These are phyloP conservation scores for Euphydryas editha DNA, from an alignment of 2,888 invertebrate species.

Conservation along the genomic window DNA sequence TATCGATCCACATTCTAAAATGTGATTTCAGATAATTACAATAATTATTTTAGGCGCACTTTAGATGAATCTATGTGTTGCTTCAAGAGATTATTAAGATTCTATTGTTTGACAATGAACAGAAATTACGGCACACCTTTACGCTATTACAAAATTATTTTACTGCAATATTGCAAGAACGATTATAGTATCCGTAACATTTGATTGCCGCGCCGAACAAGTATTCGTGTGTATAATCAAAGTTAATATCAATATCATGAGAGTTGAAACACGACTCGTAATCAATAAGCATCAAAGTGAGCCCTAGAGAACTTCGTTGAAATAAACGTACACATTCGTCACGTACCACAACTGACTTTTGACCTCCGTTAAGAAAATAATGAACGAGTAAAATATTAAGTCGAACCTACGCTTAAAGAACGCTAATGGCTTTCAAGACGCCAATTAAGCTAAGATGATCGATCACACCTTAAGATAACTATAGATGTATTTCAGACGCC, in stretches of 20 bases:
- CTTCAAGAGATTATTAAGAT: not conserved
- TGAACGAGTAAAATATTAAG: slow-evolving; percentile 33
- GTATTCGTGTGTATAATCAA: slow-evolving; percentile 30
- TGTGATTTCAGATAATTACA: not conserved
- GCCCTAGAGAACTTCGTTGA: slow-evolving; percentile 19
- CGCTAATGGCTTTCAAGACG: slow-evolving; percentile 27
- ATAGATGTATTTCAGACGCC: slow-evolving; percentile 31
- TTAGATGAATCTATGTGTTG: not conserved
- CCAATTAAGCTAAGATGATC: slow-evolving; percentile 44
- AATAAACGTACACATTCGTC: slow-evolving; percentile 36
- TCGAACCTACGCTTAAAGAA: slow-evolving; percentile 37
- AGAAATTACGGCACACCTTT: slow-evolving; percentile 30
- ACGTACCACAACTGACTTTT: slow-evolving; percentile 46
- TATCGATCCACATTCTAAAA: not conserved
- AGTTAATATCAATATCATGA: slow-evolving; percentile 45
- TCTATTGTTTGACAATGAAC: slow-evolving; percentile 15
- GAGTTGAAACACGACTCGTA: slow-evolving; percentile 56
- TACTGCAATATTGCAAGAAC: slow-evolving; percentile 18
- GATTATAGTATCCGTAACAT: slow-evolving; percentile 29
- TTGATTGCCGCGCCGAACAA: slow-evolving; percentile 29
- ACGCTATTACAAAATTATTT: slow-evolving; percentile 27
- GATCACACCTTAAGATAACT: slow-evolving; percentile 33
- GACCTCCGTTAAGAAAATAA: slow-evolving; percentile 44
- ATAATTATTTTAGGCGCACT: not conserved
- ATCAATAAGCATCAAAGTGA: slow-evolving; percentile 24